Conservation (phyloP, 2,888 invertebrate species). For the Myathropa florea region DNA sequence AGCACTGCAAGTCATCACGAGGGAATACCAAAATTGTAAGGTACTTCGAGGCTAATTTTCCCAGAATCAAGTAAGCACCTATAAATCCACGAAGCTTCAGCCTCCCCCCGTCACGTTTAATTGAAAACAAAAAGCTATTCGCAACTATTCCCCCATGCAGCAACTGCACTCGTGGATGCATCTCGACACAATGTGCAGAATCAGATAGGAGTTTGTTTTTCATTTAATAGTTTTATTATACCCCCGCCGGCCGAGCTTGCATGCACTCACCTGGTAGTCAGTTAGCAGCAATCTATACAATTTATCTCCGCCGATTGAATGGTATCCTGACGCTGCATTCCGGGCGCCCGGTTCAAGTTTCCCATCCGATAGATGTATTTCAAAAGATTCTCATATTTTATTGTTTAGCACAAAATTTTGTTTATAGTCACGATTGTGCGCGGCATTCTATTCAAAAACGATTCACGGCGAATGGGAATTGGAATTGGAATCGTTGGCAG, state of each 20-base stretch:
- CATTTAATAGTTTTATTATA: background rate
- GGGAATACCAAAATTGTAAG: background rate
- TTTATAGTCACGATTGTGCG: background rate
- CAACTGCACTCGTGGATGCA: background rate
- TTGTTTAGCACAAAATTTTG: background rate
- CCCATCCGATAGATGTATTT: background rate
- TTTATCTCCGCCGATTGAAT: background rate
- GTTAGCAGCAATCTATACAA: background rate
- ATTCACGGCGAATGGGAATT: background rate
- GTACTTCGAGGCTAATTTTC: background rate
- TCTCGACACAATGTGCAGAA: background rate
- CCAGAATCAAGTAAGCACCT: background rate
- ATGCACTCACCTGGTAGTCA: background rate
- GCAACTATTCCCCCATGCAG: background rate
- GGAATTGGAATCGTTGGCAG: background rate
- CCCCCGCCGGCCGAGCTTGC: background rate
- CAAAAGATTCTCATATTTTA: background rate
- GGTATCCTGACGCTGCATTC: background rate
- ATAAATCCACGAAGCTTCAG: background rate
- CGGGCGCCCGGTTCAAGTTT: background rate
- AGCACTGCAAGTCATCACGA: background rate
- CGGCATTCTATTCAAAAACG: background rate
- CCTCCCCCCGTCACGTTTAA: background rate
- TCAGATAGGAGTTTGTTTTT: background rate
- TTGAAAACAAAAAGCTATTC: background rate